phyloP scores from a whole-genome alignment of 2,888 invertebrate species.

The Icerya purchasi region DNA sequence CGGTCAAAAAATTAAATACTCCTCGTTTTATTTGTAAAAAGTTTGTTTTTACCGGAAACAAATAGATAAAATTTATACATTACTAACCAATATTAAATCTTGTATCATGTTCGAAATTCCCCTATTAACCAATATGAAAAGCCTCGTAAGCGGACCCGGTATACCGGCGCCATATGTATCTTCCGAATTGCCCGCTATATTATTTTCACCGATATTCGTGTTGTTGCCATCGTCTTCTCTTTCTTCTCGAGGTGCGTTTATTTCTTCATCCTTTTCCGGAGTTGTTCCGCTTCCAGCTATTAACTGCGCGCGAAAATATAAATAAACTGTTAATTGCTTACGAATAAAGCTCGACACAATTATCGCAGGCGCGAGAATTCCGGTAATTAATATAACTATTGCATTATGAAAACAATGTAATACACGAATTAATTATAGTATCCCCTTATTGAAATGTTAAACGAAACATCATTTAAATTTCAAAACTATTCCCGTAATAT shows the following conservation, averaged over 20 bases:
- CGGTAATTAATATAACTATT: too few species aligned
- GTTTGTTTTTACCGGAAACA: neutral
- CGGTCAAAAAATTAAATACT: too few species aligned
- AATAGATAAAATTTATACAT: neutral
- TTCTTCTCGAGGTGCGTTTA: slow-evolving; percentile 22
- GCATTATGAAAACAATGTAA: too few species aligned
- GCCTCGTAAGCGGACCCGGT: slow-evolving; percentile 66
- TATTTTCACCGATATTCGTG: slow-evolving; percentile 27
- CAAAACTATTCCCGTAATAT: too few species aligned
- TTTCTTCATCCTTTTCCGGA: slow-evolving; percentile 35
- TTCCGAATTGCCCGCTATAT: slow-evolving; percentile 28
- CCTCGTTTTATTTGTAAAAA: too few species aligned
- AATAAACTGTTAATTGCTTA: too few species aligned
- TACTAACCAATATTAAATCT: slow-evolving; percentile 60
- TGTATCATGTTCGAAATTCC: slow-evolving; percentile 70
- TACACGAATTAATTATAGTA: too few species aligned
- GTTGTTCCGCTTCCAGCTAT: slow-evolving; percentile 49
- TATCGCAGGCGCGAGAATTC: too few species aligned
- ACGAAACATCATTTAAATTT: too few species aligned
- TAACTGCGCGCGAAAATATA: too few species aligned
- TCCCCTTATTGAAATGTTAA: too few species aligned
- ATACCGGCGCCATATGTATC: slow-evolving; percentile 55
- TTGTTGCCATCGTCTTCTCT: slow-evolving; percentile 27
- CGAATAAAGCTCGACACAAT: too few species aligned
- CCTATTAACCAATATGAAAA: slow-evolving; percentile 68